Percentiles rank a stretch among this genome's conserved stretches.
phyloP scores from a whole-genome alignment of 35 echinoderm and acorn worm species.

The Anneissia japonica region DNA sequence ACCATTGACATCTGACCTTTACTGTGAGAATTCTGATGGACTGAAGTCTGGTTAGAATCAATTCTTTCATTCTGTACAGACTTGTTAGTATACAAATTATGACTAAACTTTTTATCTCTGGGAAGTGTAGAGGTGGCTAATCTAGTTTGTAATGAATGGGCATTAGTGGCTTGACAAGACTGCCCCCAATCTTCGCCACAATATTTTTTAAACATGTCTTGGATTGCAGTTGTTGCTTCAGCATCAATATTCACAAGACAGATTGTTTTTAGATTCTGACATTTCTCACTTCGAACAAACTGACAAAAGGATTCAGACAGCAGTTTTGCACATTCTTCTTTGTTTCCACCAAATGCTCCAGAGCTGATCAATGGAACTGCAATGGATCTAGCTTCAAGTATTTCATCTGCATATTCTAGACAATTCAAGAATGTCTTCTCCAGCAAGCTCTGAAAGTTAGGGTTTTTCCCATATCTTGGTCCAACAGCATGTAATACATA shows the following conservation, averaged over 20 bases:
- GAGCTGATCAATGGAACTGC: constrained; percentile 10
- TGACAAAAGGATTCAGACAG: background rate
- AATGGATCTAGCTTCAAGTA: background rate
- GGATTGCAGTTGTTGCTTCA: background rate
- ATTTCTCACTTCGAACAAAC: background rate
- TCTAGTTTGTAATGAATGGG: background rate
- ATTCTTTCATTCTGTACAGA: no score
- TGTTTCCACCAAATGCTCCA: background rate
- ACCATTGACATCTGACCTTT: no score
- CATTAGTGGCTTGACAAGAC: background rate
- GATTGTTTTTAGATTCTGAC: background rate
- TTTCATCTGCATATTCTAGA: background rate
- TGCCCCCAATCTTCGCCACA: background rate
- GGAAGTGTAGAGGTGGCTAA: background rate
- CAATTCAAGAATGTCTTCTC: background rate
- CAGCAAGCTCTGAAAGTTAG: background rate
- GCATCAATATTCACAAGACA: background rate
- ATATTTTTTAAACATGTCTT: background rate
- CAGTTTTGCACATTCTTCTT: background rate
- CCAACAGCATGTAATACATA: constrained; percentile 13
- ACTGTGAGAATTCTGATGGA: background rate
- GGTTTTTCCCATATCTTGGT: background rate
- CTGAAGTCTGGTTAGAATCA: no score
- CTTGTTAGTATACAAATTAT: no score
- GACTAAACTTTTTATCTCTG: background rate